Evolutionary conservation across 1,140 invertebrate species (phyloP), one percentile per base, ranked within the genome.

Genomic region (Diuraphis noxia): DNA sequence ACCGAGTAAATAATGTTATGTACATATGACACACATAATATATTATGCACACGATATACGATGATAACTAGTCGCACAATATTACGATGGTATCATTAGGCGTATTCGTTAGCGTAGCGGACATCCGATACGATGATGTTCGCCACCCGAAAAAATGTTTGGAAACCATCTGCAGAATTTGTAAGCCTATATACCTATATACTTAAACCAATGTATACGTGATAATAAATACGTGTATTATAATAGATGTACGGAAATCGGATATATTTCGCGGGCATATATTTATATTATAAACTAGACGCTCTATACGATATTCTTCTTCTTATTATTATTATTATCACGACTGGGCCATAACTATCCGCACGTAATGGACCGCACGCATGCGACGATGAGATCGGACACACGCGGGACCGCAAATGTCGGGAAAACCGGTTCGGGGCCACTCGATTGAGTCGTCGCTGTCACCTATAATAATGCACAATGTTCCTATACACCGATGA

Each of bases 341-440:
- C 56, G 56, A 17, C 56, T n/a, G 56, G 56, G 34, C 13, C 56
- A 72, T 72, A 72, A 72, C 56, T 72, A 72, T 72, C 56, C 56
- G 56, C 56, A 72, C 56, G 56, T 72, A 72, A 72, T 72, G 30
- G 56, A 72, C 56, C 56, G 30, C 56, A 63, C 56, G 30, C 30
- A n/a, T 13, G 10, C 56, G 30, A 63, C 56, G 30, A 63, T n/a
- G 30, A 63, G 56, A 63, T 63, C n/a, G 56, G 56, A 63, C 56
- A 63, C 56, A 63, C 56, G 56, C 56, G 30, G 56, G 56, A 63
- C 56, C n/a, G 56, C 30, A 72, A 38, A 79, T 38, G 36, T 81
- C 79, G 79, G 36, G 23, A 79, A 81, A 81, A 81, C 79, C 79
- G 79, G 79, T 81, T 38, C 21, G 34, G 79, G 77, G 77, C 77